phyloP scores from a whole-genome alignment of 2,797 vertebrate species.

The Hoplostethus mediterraneus region DNA sequence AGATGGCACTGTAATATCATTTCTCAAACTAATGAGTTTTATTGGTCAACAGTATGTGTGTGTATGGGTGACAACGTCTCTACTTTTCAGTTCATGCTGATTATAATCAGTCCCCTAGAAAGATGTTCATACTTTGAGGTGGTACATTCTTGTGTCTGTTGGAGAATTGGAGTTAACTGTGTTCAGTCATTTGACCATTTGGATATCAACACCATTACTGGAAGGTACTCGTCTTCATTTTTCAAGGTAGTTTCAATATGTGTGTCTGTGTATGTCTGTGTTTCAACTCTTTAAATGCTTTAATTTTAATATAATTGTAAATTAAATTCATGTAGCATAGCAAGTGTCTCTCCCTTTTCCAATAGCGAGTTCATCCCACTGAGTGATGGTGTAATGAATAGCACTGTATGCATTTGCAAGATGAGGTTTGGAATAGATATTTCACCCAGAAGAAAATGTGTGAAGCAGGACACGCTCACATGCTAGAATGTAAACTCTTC shows the following conservation, averaged over 20 bases:
- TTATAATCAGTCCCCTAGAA: constrained; percentile 28
- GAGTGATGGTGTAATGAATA: not conserved
- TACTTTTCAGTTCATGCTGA: constrained; percentile 29
- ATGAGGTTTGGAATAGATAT: not conserved
- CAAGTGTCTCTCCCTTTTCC: not conserved
- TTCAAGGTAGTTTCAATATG: constrained; percentile 9
- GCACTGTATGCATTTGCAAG: not conserved
- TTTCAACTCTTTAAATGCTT: not conserved
- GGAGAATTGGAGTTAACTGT: constrained; percentile 16
- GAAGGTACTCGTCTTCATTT: not conserved
- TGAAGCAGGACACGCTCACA: constrained; percentile 9
- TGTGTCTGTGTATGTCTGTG: not conserved
- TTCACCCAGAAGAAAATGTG: constrained; percentile 1
- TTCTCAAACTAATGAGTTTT: constrained; percentile 33
- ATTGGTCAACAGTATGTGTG: constrained; percentile 36
- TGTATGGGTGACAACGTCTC: constrained; percentile 27
- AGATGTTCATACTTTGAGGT: constrained; percentile 15
- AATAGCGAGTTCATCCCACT: constrained; percentile 8
- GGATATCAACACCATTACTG: constrained; percentile 8
- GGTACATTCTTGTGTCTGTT: constrained; percentile 4
- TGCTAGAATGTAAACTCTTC: not conserved
- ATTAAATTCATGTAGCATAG: not conserved
- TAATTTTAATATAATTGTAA: not conserved
- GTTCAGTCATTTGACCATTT: constrained; percentile 19
- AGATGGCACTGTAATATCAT: constrained; percentile 72